A percentile compares a stretch with the other conserved stretches of the same genome.
Conservation (phyloP, 2,888 invertebrate species). For the Caprella mutica region DNA sequence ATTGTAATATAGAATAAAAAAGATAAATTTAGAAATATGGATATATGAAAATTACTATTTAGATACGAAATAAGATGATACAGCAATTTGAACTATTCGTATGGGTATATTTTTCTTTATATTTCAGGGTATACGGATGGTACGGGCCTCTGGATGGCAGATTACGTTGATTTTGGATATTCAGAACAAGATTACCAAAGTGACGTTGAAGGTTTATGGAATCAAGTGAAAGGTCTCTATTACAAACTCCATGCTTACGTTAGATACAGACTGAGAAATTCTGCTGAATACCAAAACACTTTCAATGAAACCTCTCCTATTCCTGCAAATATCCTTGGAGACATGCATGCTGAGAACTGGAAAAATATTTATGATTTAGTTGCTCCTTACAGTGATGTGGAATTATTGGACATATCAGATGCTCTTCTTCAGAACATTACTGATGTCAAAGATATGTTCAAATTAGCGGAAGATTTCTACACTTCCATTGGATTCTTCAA, state of each 20-base stretch:
- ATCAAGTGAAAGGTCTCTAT: slow-evolving; percentile 65
- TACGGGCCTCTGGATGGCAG: slow-evolving; percentile 57
- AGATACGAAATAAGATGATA: too few relatives aligned
- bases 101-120: background rate
- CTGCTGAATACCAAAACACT: slow-evolving; percentile 45
- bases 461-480: slow-evolving; percentile 74
- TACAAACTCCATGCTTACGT: slow-evolving; percentile 71
- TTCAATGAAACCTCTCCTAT: slow-evolving; percentile 55
- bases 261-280: slow-evolving; percentile 52
- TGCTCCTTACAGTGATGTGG: slow-evolving; percentile 59
- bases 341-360: slow-evolving; percentile 78
- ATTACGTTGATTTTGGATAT: slow-evolving; percentile 46
- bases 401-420: slow-evolving; percentile 59
- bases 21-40: too few relatives aligned
- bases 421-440: slow-evolving; percentile 51
- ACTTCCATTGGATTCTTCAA: slow-evolving; percentile 64
- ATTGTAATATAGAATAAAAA: too few relatives aligned
- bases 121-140: slow-evolving; percentile 55
- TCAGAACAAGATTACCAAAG: slow-evolving; percentile 55
- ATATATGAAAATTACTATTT: too few relatives aligned
- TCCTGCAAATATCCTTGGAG: slow-evolving; percentile 71
- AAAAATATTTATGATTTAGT: slow-evolving; percentile 60
- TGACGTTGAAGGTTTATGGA: slow-evolving; percentile 58
- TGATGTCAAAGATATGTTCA: slow-evolving; percentile 63
- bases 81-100: too few relatives aligned